Base-by-base conservation (phyloP, 2,113 vertebrate species). In the Laticauda colubrina region DNA sequence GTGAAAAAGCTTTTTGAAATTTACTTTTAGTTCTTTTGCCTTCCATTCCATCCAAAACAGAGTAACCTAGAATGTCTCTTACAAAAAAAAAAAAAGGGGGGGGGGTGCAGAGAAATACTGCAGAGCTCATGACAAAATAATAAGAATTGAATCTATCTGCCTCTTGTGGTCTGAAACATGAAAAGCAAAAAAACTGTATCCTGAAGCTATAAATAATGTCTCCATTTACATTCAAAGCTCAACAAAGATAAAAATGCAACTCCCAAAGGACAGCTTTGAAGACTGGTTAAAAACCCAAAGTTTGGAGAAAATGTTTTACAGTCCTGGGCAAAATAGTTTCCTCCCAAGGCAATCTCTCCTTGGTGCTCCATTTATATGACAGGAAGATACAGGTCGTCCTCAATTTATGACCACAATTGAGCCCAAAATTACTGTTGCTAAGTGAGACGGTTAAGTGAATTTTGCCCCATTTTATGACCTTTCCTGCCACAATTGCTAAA, bases 191-290 rank as follows among this genome's bases (percentile, higher is more conserved):
- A 75, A 1, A 0, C 55, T 39, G 94, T 85, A 88, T 94, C 89
- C 89, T 94, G 54, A 24, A 59, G 92, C 88, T 92, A 92, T 92
- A 92, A 92, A 92, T 92, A 89, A 89, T 55, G 21, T 23, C 69
- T 89, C 64, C 91, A 94, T 20, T 90, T 53, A 87, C 61, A 89
- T 91, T 93, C 18, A 75, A 87, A 93, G 92, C 9, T 21, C 4
- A 92, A 89, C 81, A 2, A n/a, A 26, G 8, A 39, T 48, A 24
- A 24, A 45, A 81, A 12, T 23, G 15, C 45, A 92, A 61, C 26
- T 86, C 85, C 89, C 39, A 87, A 91, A 48, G 57, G 34, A 26
- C 61, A 51, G 0, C n/a, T n/a, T 2, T 20, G 21, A 55, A 57
- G 87, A 95, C 92, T 93, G 24, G 14, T 39, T 55, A 81, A 29